Base-by-base conservation (phyloP, 35 echinoderm and acorn worm species). In the Diadema setosum region DNA sequence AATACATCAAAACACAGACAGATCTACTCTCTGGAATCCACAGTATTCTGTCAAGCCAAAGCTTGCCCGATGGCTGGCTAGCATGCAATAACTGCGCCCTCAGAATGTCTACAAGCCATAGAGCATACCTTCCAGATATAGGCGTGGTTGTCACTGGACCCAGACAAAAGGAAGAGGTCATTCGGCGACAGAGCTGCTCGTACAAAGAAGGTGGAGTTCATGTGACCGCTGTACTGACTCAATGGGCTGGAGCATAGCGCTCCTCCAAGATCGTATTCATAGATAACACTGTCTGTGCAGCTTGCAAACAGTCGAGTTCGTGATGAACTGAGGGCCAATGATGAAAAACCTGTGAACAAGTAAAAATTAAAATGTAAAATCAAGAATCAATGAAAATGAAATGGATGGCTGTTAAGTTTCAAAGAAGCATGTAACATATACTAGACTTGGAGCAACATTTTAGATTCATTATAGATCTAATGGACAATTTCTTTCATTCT, bases 81-180 rank as follows among this genome's bases (percentile, higher is more conserved):
- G n/a, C n/a, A n/a, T n/a, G n/a, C n/a, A n/a, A n/a, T n/a, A n/a
- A n/a, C n/a, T n/a, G n/a, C n/a, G n/a, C n/a, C n/a, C n/a, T n/a
- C n/a, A n/a, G n/a, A n/a, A n/a, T n/a, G n/a, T n/a, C n/a, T n/a
- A n/a, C n/a, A n/a, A n/a, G n/a, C n/a, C n/a, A n/a, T n/a, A n/a
- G n/a, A 18, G 0, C 1, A 4, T 87, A 99, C 96, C 89, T 95
- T 88, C 96, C 96, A 99, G 45, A 99, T 92, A 41, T 99, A 99
- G 20, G 92, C 96, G 48, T 92, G 86, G 35, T 80, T 87, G 59
- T 99, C 96, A 50, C 92, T 89, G 5, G 96, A 99, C 39, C 96
- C 96, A 50, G 93, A 95, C 3, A 99, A 58, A 16, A 99, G 89
- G 57, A 69, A 94, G 1, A 58, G 39, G 30, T 94, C 96, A 83